Evolutionary conservation across 2,113 vertebrate genomes (phyloP), one percentile per base, ranked within the genome.

Genomic region (Halcyon senegalensis): DNA sequence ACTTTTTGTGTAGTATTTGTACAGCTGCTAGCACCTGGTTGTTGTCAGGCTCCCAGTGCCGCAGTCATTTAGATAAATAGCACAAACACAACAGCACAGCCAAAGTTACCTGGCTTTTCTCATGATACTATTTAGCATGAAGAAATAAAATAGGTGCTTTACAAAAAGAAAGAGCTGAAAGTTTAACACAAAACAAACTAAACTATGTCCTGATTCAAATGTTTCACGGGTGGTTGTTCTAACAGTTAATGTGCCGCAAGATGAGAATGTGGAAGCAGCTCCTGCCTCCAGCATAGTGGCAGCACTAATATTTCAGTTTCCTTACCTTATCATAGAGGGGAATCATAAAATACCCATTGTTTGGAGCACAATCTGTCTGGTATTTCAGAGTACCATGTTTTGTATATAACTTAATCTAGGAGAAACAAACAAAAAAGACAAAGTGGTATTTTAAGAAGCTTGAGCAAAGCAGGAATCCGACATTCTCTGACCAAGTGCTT

Each of bases 271-370:
- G 11, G 60, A 28, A 24, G n/a, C 81, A 60, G 84, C 73, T 25
- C 48, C 63, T 25, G 63, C 41, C 48, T 19, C n/a, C 41, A n/a
- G 60, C 44, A 5, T 1, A 20, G 25, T 25, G 27, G 7, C 27
- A 10, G 72, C 13, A 0, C 39, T 9, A 16, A 21, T 3, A 4
- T 7, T 23, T 16, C 25, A 5, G 11, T 3, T 53, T 53, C 28
- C 98, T 97, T 97, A 99, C 99, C 99, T 99, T 99, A 95, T 99
- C 99, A 83, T 99, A 99, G 27, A 99, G 98, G 33, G 99, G 99
- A 97, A 99, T 99, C 99, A 99, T 99, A 96, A 99, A 99, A 97
- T 99, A 99, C 25, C 99, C 99, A 75, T 99, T 99, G 97, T 99
- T 99, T 10, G 99, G 99, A 72, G 99, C 99, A 72, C 99, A 99